A percentile compares a stretch with the other conserved stretches of the same genome.
phyloP scores from a whole-genome alignment of 1,140 invertebrate species.

The Hyles vespertilio region DNA sequence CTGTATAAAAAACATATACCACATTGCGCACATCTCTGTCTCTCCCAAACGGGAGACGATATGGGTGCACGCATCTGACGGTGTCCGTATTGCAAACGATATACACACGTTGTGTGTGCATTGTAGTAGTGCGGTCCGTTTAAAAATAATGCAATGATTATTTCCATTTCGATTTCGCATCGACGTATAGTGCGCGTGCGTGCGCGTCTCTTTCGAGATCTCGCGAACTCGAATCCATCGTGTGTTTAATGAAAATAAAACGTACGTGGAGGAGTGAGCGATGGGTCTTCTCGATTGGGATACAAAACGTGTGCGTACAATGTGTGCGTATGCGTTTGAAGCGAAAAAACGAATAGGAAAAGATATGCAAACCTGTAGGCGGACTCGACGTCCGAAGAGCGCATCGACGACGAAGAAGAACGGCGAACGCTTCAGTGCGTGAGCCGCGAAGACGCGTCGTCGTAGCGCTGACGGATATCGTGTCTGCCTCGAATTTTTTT shows the following conservation, averaged over 20 bases:
- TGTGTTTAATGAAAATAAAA: too few species aligned
- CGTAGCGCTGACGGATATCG: slow-evolving; percentile 11
- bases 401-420: slow-evolving; percentile 3
- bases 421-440: too few species aligned
- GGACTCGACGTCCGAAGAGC: slow-evolving; percentile 16
- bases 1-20: slow-evolving; percentile 30
- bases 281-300: too few species aligned
- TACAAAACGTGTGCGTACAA: background rate
- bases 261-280: too few species aligned
- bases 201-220: too few species aligned
- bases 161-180: slow-evolving; percentile 4
- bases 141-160: slow-evolving; percentile 7
- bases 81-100: slow-evolving; percentile 6
- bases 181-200: too few species aligned
- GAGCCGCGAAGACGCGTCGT: background rate
- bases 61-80: slow-evolving; percentile 11
- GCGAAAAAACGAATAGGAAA: slow-evolving; percentile 26
- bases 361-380: background rate
- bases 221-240: too few species aligned
- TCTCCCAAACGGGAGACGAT: too few species aligned
- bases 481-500: slow-evolving; percentile 10
- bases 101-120: too few species aligned
- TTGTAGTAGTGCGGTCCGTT: slow-evolving; percentile 8
- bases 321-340: slow-evolving; percentile 27
- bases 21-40: slow-evolving; percentile 20